Base-by-base conservation (phyloP, 2,113 vertebrate genomes). In the Martes martes region DNA sequence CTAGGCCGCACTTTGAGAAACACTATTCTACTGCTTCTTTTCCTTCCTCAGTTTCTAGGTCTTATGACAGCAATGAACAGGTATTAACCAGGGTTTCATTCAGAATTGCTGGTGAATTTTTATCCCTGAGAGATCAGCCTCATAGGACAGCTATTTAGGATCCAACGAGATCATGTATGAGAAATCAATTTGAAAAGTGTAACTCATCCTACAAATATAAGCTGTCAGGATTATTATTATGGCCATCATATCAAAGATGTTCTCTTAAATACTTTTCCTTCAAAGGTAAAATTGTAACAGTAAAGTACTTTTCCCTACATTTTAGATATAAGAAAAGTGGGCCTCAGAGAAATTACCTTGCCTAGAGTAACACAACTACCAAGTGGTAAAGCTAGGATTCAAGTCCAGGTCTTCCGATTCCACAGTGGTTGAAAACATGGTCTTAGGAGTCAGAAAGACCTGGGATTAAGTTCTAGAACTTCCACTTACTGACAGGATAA, bases 241-340 rank as follows among this genome's bases (percentile, higher is more conserved):
- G 15, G 85, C 14, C 21, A 94, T 93, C 15, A 59, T 69, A 69
- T 78, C 6, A 89, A 57, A 52, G 11, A 84, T 11, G 82, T 71
- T 90, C 39, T 94, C 50, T 78, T 61, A 57, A 94, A 74, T 86
- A 11, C 28, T 59, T 71, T 85, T 57, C 67, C 67, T 73, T 91
- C 42, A 89, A 91, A 65, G 18, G 47, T 83, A 94, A 96, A 92
- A 52, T 15, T 45, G 42, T 47, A 84, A 89, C 73, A 80, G 71
- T 55, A 76, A 74, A 92, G 50, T 55, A 42, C 45, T 33, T 55
- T 67, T 19, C 14, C 57, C 47, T 65, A 52, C 8, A 61, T 93
- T 92, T 96, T 61, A 89, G 86, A 91, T 52, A 89, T 7, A 21
- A 95, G 52, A 91, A 95, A 91, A 91, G 42, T 55, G 78, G 91